Conservation (phyloP, 2,113 vertebrate genomes). For the Reinhardtius hippoglossoides region DNA sequence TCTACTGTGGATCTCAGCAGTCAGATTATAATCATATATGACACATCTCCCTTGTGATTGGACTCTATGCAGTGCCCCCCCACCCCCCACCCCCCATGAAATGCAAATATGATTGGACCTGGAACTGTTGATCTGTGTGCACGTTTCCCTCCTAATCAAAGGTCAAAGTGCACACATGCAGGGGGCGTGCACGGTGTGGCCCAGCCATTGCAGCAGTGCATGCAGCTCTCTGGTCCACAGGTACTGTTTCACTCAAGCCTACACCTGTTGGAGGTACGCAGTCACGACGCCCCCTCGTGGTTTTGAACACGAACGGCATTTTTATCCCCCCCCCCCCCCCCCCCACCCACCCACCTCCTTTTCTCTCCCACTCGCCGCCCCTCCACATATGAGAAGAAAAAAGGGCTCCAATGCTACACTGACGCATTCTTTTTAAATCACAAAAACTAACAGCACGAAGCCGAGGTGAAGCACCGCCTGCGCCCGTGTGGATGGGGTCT, state of each 20-base stretch:
- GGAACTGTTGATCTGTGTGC: not conserved
- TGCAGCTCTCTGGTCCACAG: constrained; percentile 52
- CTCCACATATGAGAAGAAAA: constrained; percentile 32
- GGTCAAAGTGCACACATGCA: constrained; percentile 28
- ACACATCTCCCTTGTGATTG: not conserved
- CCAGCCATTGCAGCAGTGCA: constrained; percentile 40
- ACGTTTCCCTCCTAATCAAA: not conserved
- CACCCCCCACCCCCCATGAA: not conserved
- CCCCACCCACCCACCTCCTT: not conserved
- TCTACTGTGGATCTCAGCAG: not conserved
- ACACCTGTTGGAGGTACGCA: constrained; percentile 80
- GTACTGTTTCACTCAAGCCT: constrained; percentile 62
- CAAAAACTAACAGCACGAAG: constrained; percentile 4
- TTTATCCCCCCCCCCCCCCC: not conserved
- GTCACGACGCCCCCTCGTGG: constrained; percentile 79
- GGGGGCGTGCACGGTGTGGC: not conserved
- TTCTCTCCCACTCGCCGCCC: not conserved
- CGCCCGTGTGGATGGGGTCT: constrained; percentile 52
- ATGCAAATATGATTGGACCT: not conserved
- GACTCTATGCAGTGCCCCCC: not conserved
- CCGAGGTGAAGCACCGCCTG: constrained; percentile 18
- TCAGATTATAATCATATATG: not conserved
- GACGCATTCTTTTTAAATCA: constrained; percentile 49
- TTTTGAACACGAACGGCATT: constrained; percentile 51
- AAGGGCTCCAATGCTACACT: constrained; percentile 51